Evolutionary conservation across 2,113 vertebrate species (phyloP).

Genomic region (Tyrannus savana): DNA sequence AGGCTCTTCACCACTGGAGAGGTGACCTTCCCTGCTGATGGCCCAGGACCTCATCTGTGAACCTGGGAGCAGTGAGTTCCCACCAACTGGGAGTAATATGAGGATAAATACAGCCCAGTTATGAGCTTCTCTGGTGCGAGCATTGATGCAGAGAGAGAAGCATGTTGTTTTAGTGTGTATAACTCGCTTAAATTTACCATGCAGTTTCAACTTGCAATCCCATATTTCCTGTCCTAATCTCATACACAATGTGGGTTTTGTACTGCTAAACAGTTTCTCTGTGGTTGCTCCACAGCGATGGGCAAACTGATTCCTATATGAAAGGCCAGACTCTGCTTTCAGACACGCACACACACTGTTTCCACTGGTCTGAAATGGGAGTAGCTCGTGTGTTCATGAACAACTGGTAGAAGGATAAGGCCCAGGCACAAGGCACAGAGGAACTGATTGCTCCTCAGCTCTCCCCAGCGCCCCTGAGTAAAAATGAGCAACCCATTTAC

Average conservation of each 20-base stretch:
- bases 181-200: conserved; percentile 50
- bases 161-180: conserved; percentile 22
- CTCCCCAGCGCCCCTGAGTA: background rate
- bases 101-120: background rate
- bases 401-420: background rate
- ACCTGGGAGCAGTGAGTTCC: background rate
- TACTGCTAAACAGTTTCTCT: conserved; percentile 11
- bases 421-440: background rate
- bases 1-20: background rate
- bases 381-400: background rate
- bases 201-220: conserved; percentile 58
- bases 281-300: background rate
- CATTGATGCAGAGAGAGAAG: background rate
- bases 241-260: conserved; percentile 42
- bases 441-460: background rate
- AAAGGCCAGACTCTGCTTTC: background rate
- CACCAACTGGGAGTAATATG: conserved; percentile 16
- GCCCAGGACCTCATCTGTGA: background rate
- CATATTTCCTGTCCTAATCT: conserved; percentile 58
- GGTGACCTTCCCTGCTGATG: background rate
- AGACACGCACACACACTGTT: background rate
- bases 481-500: background rate
- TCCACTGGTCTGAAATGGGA: background rate
- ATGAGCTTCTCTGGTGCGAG: background rate
- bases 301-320: background rate